These are phyloP conservation scores for Rhingia rostrata DNA, from an alignment of 2,888 invertebrate species.

Conservation along the genomic window DNA sequence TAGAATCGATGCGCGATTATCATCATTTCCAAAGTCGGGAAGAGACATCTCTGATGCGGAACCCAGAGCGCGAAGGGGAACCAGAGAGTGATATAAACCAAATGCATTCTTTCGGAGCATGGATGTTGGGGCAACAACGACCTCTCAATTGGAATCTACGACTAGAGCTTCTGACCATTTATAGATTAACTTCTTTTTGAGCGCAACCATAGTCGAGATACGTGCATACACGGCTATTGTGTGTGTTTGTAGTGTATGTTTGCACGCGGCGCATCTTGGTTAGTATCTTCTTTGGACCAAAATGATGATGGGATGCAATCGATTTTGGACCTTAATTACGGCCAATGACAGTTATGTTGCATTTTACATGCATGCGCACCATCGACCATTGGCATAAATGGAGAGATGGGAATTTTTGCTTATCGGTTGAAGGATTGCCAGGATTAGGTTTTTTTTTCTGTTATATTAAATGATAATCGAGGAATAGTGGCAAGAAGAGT, in stretches of 20 bases:
- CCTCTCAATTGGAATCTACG: slow-evolving; percentile 73
- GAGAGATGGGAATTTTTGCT: slow-evolving; percentile 47
- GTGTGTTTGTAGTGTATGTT: slow-evolving; percentile 26
- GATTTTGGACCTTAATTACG: slow-evolving; percentile 74
- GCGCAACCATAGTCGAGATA: neutral
- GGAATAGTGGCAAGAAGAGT: neutral
- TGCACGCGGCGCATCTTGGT: slow-evolving; percentile 27
- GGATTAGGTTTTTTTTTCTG: neutral
- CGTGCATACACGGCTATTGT: neutral
- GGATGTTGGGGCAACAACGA: slow-evolving; percentile 53
- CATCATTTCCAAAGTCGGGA: slow-evolving; percentile 31
- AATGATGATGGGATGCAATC: slow-evolving; percentile 74
- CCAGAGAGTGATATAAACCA: slow-evolving; percentile 46
- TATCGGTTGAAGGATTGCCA: slow-evolving; percentile 57
- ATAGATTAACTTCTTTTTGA: slow-evolving; percentile 62
- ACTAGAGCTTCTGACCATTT: slow-evolving; percentile 73
- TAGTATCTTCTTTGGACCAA: slow-evolving; percentile 50
- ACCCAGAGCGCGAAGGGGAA: neutral
- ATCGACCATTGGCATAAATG: slow-evolving; percentile 57
- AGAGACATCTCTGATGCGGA: neutral
- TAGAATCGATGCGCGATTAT: slow-evolving; percentile 68
- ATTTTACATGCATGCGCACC: slow-evolving; percentile 69
- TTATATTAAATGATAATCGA: neutral
- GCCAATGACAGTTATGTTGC: slow-evolving; percentile 73
- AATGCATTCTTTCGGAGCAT: slow-evolving; percentile 68